A percentile compares a stretch with the other conserved stretches of the same genome.
These are phyloP conservation scores for Portevinia maculata DNA, from an alignment of 2,888 invertebrate species.

Conservation along the genomic window DNA sequence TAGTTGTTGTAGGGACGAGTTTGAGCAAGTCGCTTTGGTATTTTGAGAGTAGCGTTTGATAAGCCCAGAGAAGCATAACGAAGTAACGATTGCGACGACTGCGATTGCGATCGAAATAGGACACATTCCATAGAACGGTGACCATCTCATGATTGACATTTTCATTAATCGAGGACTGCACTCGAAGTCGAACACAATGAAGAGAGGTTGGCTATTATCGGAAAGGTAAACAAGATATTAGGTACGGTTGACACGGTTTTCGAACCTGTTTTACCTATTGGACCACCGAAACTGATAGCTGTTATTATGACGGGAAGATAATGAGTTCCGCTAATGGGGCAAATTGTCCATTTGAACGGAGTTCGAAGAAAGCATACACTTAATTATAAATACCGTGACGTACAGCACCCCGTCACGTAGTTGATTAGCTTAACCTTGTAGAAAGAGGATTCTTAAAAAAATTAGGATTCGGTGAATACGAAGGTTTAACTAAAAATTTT, in stretches of 20 bases:
- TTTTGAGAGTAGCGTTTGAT: slow-evolving; percentile 63
- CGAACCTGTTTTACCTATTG: slow-evolving; percentile 29
- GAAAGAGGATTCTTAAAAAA: too few species aligned
- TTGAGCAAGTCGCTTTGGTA: slow-evolving; percentile 23
- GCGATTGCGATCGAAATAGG: slow-evolving; percentile 55
- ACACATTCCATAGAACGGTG: slow-evolving; percentile 69
- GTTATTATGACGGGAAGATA: not conserved
- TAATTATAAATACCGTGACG: too few species aligned
- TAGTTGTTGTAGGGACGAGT: not conserved
- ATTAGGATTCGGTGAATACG: too few species aligned
- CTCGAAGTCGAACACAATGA: slow-evolving; percentile 27
- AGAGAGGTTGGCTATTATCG: slow-evolving; percentile 30
- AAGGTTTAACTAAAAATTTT: too few species aligned
- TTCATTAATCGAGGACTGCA: slow-evolving; percentile 57
- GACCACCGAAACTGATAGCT: slow-evolving; percentile 45
- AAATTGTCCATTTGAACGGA: slow-evolving; percentile 16
- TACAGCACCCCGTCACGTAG: too few species aligned
- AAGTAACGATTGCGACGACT: slow-evolving; percentile 49
- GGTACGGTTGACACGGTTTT: slow-evolving; percentile 51
- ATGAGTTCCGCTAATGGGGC: slow-evolving; percentile 17
- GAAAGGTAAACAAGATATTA: slow-evolving; percentile 54
- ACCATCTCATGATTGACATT: slow-evolving; percentile 54
- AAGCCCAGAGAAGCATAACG: slow-evolving; percentile 51
- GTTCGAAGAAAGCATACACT: not conserved
- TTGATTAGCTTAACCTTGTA: too few species aligned